Base-by-base conservation (phyloP, 2,113 vertebrate species). In the Chaetodon auriga region DNA sequence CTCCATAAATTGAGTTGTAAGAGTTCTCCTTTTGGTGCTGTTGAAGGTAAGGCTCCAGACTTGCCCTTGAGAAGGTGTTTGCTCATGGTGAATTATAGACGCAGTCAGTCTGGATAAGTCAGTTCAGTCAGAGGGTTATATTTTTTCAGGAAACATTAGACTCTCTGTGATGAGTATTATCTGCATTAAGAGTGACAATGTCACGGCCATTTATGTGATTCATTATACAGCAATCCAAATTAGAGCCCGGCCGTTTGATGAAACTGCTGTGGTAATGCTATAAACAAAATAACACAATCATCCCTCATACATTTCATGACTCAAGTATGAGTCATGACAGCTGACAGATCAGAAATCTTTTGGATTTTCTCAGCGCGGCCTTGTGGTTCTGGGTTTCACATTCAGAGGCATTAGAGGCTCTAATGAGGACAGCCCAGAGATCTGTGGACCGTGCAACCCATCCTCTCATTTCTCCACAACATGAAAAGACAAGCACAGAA, bases 1-100 rank as follows among this genome's bases (percentile, higher is more conserved):
- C 90, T 90, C 81, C 81, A 90, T 89, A 92, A 91, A 93, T 83
- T 85, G 86, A 87, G 80, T 74, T 84, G 90, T 85, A 77, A 84
- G 83, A 87, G 68, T 87, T 86, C 78, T 89, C 72, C 82, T 78
- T 70, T 86, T 69, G 61, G 60, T 89, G 86, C 30, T 86, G 92
- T 87, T 89, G 83, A 85, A 88, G 90, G 80, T 71, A 70, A 82
- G 63, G 82, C 79, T 85, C 74, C 60, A 87, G 79, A 80, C 73
- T 80, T 83, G 81, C 80, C 90, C 83, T 92, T 92, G 86, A 89
- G 65, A 78, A 84, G 62, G 54, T 78, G 71, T 64, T 88, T 87
- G 74, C 69, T 49, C 68, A 30, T 55, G 51, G 46, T 87, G 77
- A 92, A 87, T 90, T 91, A 92, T 92, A 74, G 88, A 89, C 74